phyloP scores from a whole-genome alignment of 2,797 vertebrate species.

The Sternotherus odoratus region DNA sequence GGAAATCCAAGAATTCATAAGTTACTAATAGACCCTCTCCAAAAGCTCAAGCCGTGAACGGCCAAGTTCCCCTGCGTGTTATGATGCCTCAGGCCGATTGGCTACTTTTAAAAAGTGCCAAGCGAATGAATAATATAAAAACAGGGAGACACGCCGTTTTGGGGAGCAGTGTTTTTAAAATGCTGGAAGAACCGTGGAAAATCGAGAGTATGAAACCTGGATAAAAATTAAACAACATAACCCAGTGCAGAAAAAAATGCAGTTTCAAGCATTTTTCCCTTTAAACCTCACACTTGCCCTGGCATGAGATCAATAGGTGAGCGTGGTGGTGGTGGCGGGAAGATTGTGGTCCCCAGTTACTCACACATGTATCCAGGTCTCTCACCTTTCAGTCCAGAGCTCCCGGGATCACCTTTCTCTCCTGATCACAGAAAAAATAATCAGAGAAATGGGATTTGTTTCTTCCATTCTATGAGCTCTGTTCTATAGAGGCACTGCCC shows the following conservation, averaged over 20 bases:
- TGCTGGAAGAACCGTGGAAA: no score
- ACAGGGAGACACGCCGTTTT: no score
- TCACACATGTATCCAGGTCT: not conserved
- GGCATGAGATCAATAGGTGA: not conserved
- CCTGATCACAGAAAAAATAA: not conserved
- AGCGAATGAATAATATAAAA: no score
- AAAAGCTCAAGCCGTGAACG: not conserved
- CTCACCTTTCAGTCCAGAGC: not conserved
- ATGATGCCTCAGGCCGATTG: not conserved
- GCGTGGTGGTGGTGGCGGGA: not conserved
- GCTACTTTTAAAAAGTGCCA: not conserved
- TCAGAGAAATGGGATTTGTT: not conserved
- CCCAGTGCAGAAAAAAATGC: no score
- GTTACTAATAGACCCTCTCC: not conserved
- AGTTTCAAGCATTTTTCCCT: no score
- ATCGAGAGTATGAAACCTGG: no score
- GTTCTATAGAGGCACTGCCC: not conserved
- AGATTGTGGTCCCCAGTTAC: not conserved
- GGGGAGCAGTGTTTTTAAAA: no score
- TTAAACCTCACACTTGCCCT: not conserved
- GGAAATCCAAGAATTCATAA: not conserved
- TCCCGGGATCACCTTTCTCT: not conserved
- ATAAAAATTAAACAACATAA: no score
- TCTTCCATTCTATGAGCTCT: not conserved
- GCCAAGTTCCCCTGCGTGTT: not conserved